Percentiles rank a stretch among this genome's conserved stretches.
These are phyloP conservation scores for Pelobates fuscus DNA, from an alignment of 2,113 vertebrate species.

Conservation along the genomic window DNA sequence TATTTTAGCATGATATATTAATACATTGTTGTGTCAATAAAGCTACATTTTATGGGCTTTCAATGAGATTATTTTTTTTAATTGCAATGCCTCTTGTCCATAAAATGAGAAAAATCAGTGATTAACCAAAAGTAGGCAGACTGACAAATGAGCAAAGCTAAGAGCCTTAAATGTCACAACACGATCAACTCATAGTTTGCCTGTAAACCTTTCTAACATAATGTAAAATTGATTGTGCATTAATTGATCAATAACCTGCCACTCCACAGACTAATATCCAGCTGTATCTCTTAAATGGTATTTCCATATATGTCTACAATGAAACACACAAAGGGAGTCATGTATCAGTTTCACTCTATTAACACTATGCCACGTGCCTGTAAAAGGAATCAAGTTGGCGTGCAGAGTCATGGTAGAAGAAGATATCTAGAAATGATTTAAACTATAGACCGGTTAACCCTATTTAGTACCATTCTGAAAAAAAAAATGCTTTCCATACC, in stretches of 20 bases:
- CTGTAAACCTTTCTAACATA: conserved; percentile 57
- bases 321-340: conserved; percentile 1
- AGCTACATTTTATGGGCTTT: conserved; percentile 14
- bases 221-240: conserved; percentile 58
- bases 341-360: conserved; percentile 17
- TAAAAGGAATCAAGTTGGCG: too few species aligned
- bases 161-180: conserved; percentile 44
- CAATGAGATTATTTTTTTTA: not conserved
- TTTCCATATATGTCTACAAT: conserved; percentile 38
- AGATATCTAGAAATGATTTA: too few species aligned
- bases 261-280: conserved; percentile 46
- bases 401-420: too few species aligned
- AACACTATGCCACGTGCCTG: not conserved
- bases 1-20: too few species aligned
- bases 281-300: conserved; percentile 51
- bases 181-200: conserved; percentile 48
- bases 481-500: too few species aligned
- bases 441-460: too few species aligned
- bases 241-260: conserved; percentile 62
- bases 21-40: too few species aligned
- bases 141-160: conserved; percentile 25
- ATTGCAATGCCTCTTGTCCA: conserved; percentile 34
- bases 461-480: too few species aligned
- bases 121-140: not conserved
- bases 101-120: not conserved